These are phyloP conservation scores for Leptinotarsa juncta DNA, from an alignment of 2,888 invertebrate genomes.

Conservation along the genomic window DNA sequence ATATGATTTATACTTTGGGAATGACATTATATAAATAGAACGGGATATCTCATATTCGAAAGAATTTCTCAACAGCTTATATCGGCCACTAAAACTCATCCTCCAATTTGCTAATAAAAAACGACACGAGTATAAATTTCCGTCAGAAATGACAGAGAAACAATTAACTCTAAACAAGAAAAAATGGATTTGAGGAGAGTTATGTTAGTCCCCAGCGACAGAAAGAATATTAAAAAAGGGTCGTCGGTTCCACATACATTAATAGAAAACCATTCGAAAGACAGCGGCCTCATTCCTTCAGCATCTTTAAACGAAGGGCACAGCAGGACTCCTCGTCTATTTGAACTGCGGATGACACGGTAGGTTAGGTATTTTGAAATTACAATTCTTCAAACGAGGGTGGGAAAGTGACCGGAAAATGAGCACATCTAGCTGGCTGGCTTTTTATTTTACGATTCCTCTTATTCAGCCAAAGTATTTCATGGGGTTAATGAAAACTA, in stretches of 20 bases:
- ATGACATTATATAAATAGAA: neutral
- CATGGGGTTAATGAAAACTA: neutral
- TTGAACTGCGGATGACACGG: conserved; percentile 48
- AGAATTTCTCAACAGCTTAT: conserved; percentile 7
- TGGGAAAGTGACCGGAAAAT: conserved; percentile 50
- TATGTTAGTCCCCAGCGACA: conserved; percentile 57
- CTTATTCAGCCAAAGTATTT: neutral
- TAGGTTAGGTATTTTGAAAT: conserved; percentile 60
- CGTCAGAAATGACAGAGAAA: conserved; percentile 60
- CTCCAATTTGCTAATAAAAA: conserved; percentile 18
- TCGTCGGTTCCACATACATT: conserved; percentile 44
- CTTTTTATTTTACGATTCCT: conserved; percentile 20
- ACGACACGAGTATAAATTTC: conserved; percentile 26
- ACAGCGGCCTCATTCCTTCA: conserved; percentile 29
- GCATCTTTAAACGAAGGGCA: conserved; percentile 24
- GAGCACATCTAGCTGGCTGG: conserved; percentile 19
- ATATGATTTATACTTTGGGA: neutral
- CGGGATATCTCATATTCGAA: neutral
- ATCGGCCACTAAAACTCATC: conserved; percentile 1
- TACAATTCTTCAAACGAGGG: conserved; percentile 57
- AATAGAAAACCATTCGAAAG: conserved; percentile 41
- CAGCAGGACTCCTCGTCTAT: conserved; percentile 29
- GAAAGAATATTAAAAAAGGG: conserved; percentile 58
- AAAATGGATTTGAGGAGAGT: conserved; percentile 57
- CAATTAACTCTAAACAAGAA: conserved; percentile 63